phyloP scores from a whole-genome alignment of 2,797 vertebrate species.

The Gallinago nigripennis region DNA sequence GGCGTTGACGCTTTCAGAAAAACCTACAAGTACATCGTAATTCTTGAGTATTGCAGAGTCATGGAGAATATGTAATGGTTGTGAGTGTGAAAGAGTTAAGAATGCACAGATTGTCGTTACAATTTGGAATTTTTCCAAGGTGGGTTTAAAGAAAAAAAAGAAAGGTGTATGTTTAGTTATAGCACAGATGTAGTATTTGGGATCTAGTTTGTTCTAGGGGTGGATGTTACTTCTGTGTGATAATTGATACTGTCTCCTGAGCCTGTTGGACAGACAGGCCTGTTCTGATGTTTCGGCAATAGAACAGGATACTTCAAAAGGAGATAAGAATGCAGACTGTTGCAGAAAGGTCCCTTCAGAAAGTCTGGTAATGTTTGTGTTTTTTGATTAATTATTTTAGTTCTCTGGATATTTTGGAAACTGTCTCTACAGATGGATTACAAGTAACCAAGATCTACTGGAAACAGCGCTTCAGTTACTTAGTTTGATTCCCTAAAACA shows the following conservation, averaged over 20 bases:
- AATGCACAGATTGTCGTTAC: background rate
- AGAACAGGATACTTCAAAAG: background rate
- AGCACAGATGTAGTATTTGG: background rate
- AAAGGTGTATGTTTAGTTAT: background rate
- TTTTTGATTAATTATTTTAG: conserved; percentile 52
- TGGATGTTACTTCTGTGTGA: background rate
- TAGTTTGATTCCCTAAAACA: conserved; percentile 61
- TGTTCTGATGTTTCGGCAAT: background rate
- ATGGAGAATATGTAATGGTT: background rate
- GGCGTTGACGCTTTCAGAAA: background rate
- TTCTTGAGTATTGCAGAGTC: background rate
- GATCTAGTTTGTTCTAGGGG: background rate
- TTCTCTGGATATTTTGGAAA: conserved; percentile 70
- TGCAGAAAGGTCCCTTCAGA: conserved; percentile 3
- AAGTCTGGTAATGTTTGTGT: conserved; percentile 33
- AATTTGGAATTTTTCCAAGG: background rate
- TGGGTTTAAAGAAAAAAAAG: background rate
- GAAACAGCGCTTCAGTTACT: conserved; percentile 55
- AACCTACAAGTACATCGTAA: background rate
- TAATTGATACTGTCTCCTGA: background rate
- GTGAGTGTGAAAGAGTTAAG: background rate
- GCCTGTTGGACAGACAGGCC: background rate
- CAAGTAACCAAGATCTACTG: conserved; percentile 58
- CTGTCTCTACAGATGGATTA: conserved; percentile 60
- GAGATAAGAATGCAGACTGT: background rate